These are phyloP conservation scores for Euwallacea similis DNA, from an alignment of 1,140 invertebrate species.

Conservation along the genomic window DNA sequence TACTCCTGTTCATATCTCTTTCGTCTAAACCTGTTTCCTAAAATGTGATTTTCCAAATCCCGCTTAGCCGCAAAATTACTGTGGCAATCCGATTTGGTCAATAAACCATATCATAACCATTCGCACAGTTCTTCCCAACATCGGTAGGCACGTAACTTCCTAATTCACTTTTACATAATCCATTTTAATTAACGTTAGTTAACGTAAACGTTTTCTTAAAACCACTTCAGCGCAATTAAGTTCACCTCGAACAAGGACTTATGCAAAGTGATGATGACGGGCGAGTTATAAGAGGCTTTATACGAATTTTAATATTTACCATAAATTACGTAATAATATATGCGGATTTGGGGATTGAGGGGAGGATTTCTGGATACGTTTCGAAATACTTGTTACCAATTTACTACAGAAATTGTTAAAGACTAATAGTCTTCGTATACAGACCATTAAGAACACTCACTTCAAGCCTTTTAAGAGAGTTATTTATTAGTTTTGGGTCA, in stretches of 20 bases:
- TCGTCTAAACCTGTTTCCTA: no score
- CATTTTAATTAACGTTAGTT: conserved; percentile 6
- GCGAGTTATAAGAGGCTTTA: conserved; percentile 29
- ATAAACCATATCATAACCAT: no score
- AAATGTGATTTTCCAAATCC: no score
- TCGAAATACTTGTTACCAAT: no score
- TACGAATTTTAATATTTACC: conserved; percentile 33
- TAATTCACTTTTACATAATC: not conserved
- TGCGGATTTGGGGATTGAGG: not conserved
- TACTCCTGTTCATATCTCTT: no score
- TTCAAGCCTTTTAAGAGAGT: not conserved
- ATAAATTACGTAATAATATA: conserved; percentile 35
- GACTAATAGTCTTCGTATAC: no score
- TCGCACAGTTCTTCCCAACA: no score
- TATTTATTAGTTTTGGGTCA: not conserved
- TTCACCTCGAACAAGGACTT: conserved; percentile 31
- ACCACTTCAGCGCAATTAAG: conserved; percentile 27
- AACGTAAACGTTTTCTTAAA: conserved; percentile 5
- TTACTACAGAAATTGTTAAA: no score
- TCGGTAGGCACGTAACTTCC: no score
- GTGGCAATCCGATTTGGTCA: no score
- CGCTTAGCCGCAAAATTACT: no score
- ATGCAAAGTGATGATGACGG: conserved; percentile 26
- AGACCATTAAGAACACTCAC: no score
- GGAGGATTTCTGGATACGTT: not conserved